A percentile compares a stretch with the other conserved stretches of the same genome.
Evolutionary conservation across 2,888 invertebrate genomes (phyloP).

Genomic region (Coecobrya sp.): DNA sequence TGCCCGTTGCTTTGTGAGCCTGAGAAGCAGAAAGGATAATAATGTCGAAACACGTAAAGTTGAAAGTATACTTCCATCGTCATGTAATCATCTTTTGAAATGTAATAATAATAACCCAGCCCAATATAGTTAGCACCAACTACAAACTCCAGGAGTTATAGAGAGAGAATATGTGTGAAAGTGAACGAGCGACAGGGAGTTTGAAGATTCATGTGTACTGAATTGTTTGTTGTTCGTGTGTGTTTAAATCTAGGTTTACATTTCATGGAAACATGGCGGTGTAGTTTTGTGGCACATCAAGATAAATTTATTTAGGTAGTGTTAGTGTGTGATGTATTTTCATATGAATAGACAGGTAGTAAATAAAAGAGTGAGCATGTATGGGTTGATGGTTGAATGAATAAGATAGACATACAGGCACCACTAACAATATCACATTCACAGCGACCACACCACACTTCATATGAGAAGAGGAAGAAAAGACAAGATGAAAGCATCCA

Average conservation of each 20-base stretch:
- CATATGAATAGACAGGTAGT: conserved; percentile 51
- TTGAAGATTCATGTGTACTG: conserved; percentile 38
- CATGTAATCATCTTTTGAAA: conserved; percentile 43
- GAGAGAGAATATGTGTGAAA: neutral
- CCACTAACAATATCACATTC: conserved; percentile 31
- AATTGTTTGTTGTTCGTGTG: conserved; percentile 33
- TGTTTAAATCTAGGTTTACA: neutral
- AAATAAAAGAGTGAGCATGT: conserved; percentile 21
- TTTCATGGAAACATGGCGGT: neutral
- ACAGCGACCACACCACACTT: neutral
- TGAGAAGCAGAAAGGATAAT: conserved; percentile 28
- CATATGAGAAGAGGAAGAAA: neutral
- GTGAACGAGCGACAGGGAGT: conserved; percentile 12
- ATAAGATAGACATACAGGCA: neutral
- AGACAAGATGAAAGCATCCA: conserved; percentile 64
- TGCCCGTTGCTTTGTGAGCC: conserved; percentile 42
- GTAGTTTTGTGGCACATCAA: conserved; percentile 15
- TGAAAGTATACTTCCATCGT: conserved; percentile 33
- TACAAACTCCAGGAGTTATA: neutral
- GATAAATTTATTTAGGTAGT: conserved; percentile 15
- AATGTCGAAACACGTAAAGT: conserved; percentile 36
- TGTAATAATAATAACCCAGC: conserved; percentile 43
- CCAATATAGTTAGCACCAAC: neutral
- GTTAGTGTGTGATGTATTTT: conserved; percentile 42
- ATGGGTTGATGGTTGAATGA: neutral